A percentile compares a stretch with the other conserved stretches of the same genome.
phyloP scores from a whole-genome alignment of 2,113 vertebrate species.

The Pseudolaguvia tuberculata region DNA sequence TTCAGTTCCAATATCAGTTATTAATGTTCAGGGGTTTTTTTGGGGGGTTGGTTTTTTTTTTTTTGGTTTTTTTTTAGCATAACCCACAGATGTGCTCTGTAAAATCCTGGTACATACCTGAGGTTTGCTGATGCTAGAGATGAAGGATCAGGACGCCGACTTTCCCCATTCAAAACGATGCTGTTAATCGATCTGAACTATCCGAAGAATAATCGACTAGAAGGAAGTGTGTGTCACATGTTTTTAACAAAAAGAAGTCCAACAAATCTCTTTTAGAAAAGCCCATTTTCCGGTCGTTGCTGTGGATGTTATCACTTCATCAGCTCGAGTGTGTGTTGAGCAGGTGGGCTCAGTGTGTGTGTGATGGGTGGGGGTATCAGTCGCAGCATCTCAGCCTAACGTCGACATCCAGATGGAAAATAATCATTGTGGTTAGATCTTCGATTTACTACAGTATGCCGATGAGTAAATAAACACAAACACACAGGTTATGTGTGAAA shows the following conservation, averaged over 20 bases:
- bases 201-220: conserved; percentile 7
- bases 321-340: conserved; percentile 1
- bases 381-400: conserved; percentile 27
- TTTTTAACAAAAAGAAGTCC: not conserved
- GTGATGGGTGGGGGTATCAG: not conserved
- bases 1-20: no score
- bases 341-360: conserved; percentile 4
- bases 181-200: not conserved
- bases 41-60: no score
- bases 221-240: not conserved
- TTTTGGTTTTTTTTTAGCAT: no score
- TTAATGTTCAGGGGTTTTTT: no score
- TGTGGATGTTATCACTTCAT: conserved; percentile 5
- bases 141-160: conserved; percentile 4
- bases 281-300: conserved; percentile 8
- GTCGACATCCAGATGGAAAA: not conserved
- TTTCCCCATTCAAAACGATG: conserved; percentile 3
- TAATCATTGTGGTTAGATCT: not conserved
- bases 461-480: not conserved
- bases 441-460: not conserved
- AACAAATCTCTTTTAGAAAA: conserved; percentile 1
- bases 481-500: no score
- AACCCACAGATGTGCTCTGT: not conserved
- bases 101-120: conserved; percentile 21
- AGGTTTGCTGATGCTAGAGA: conserved; percentile 10